Percentiles rank a stretch among this genome's conserved stretches.
phyloP scores from a whole-genome alignment of 2,113 vertebrate genomes.

The Oreochromis aureus region DNA sequence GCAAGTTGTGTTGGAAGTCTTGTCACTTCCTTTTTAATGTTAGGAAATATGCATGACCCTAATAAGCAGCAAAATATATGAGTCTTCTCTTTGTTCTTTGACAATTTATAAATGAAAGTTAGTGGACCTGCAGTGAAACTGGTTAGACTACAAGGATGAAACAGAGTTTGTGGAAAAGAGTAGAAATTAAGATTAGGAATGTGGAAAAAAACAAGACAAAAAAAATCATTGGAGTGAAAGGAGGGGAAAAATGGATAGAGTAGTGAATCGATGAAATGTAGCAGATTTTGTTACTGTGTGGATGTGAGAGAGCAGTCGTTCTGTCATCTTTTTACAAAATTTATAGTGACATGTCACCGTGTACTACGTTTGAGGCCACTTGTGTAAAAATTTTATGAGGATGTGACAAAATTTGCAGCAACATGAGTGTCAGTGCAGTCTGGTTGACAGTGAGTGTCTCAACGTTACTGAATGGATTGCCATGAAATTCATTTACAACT shows the following conservation, averaged over 20 bases:
- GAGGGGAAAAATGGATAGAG: neutral
- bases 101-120: neutral
- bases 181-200: neutral
- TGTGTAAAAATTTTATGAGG: neutral
- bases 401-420: neutral
- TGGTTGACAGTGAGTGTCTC: neutral
- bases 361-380: neutral
- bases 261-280: neutral
- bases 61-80: neutral
- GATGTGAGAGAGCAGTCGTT: neutral
- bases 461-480: neutral
- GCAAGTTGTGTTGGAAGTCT: neutral
- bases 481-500: neutral
- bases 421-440: neutral
- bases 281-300: neutral
- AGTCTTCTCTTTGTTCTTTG: neutral
- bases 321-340: neutral
- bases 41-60: neutral
- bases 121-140: neutral
- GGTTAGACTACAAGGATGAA: neutral
- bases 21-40: slow-evolving; percentile 15
- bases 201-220: neutral
- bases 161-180: neutral
- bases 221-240: neutral
- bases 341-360: neutral